Evolutionary conservation across 1,140 invertebrate genomes (phyloP), one percentile per base, ranked within the genome.

Genomic region (Danaus melanippus): DNA sequence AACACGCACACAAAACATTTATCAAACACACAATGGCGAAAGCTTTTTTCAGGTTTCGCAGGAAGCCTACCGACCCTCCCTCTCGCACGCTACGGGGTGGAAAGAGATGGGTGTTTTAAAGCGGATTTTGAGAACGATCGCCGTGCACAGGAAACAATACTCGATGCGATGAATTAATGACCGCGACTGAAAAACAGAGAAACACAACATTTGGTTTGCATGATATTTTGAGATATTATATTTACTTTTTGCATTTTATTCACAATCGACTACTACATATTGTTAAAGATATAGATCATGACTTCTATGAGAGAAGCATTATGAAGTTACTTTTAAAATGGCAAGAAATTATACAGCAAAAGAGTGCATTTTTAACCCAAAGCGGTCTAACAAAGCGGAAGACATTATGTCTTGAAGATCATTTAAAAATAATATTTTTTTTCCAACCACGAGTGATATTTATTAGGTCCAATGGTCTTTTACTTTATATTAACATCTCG

Each of bases 111-210:
- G 41, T 9, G 49, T 71, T 81, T 78, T 78, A 79, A 79, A 80
- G 71, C 69, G 71, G 66, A 76, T 74, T 78, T 78, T 68, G 76
- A 70, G 69, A 69, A 71, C 67, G 67, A 71, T 76, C 68, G 74
- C 66, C 63, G 68, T 60, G 58, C 57, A 66, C 79, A 83, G 79
- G 77, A 83, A 83, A 83, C 74, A 80, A 83, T 83, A 83, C 79
- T 80, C 79, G 74, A 83, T 83, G 67, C 73, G 55, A 64, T 69
- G 74, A 80, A 83, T 83, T 83, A 83, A 83, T 80, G 77, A 72
- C 74, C 69, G 67, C 71, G 64, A 71, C 63, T 56, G 64, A 56
- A 71, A 66, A 52, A 42, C 74, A 79, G 72, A 56, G 64, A 63
- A 58, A 47, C 0, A 9, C 10, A 75, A 69, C 60, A 1, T 32